Conservation (phyloP, 2,888 invertebrate species). For the Macrophya alboannulata region DNA sequence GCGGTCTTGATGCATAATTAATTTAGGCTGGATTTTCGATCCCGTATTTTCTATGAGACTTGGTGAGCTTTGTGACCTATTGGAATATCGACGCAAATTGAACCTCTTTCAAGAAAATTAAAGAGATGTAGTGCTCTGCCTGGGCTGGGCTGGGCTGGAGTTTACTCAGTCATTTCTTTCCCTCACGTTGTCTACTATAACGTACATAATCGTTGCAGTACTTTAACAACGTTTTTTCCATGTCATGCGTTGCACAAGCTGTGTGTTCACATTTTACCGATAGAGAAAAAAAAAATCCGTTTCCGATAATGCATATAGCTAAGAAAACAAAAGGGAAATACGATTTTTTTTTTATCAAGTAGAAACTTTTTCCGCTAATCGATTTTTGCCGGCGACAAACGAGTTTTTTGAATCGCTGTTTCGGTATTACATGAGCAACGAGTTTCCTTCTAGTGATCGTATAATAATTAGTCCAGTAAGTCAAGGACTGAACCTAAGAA, state of each 20-base stretch:
- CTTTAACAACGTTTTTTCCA: background rate
- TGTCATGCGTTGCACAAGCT: background rate
- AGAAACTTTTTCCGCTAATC: background rate
- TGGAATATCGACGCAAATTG: constrained; percentile 27
- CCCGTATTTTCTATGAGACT: background rate
- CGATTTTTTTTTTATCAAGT: too few relatives aligned
- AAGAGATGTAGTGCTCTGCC: background rate
- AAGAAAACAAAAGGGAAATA: too few relatives aligned
- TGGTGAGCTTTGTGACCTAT: constrained; percentile 13
- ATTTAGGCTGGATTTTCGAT: background rate
- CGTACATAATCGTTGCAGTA: background rate
- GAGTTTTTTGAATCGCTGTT: background rate
- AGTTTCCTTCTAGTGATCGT: too few relatives aligned
- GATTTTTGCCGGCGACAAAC: background rate
- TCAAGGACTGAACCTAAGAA: too few relatives aligned
- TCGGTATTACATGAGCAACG: background rate
- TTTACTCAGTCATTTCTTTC: background rate
- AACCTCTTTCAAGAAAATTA: constrained; percentile 26
- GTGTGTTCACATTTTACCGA: too few relatives aligned
- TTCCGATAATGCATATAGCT: too few relatives aligned
- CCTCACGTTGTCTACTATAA: background rate
- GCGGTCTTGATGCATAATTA: background rate
- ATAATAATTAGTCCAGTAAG: too few relatives aligned
- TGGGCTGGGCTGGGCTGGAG: background rate
- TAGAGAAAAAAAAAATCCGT: too few relatives aligned